phyloP scores from a whole-genome alignment of 2,113 vertebrate species.

The Ctenodactylus gundi region DNA sequence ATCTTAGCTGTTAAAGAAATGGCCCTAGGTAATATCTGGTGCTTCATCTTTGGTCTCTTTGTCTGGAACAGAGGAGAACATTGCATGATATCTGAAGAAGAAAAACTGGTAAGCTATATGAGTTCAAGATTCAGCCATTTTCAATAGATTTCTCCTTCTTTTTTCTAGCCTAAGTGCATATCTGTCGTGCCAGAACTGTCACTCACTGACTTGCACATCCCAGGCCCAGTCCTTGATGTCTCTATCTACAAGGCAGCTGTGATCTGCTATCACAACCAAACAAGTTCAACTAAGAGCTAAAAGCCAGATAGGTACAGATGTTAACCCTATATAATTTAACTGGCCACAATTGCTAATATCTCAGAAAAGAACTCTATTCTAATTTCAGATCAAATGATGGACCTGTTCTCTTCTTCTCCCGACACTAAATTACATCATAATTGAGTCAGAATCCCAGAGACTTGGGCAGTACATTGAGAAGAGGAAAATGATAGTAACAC shows the following conservation, averaged over 20 bases:
- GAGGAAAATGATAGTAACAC: constrained; percentile 63
- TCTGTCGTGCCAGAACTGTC: not conserved
- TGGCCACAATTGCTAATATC: constrained; percentile 14
- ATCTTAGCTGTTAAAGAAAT: constrained; percentile 41
- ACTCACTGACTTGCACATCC: not conserved
- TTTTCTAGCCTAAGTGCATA: not conserved
- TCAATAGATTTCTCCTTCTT: not conserved
- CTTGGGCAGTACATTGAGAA: constrained; percentile 39
- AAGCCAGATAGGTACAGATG: not conserved
- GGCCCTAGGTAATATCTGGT: not conserved
- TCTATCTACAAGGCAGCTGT: not conserved
- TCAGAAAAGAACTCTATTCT: constrained; percentile 10
- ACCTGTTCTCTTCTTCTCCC: not conserved
- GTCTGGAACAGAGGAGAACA: not conserved
- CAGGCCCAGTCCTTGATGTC: not conserved
- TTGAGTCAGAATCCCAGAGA: constrained; percentile 64
- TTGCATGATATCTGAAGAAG: not conserved
- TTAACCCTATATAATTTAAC: not conserved
- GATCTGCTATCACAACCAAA: not conserved
- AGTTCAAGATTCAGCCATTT: not conserved
- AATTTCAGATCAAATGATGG: constrained; percentile 30
- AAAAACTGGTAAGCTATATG: not conserved
- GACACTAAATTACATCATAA: constrained; percentile 61
- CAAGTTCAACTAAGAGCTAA: not conserved
- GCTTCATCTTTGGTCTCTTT: not conserved